Evolutionary conservation across 2,888 invertebrate genomes (phyloP).

Genomic region (Dasypogon diadema): DNA sequence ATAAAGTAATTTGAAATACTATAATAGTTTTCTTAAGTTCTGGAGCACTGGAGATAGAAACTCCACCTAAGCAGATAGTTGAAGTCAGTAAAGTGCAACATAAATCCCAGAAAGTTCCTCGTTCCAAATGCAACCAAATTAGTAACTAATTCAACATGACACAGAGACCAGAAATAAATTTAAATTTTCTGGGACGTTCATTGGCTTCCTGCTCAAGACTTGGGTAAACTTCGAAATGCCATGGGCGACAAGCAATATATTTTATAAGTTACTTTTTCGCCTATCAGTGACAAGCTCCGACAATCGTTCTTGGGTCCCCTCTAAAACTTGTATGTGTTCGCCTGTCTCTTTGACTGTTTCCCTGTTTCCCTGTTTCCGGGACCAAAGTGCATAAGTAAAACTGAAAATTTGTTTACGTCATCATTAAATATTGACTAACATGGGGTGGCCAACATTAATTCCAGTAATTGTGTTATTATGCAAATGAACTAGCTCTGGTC

Average conservation of each 20-base stretch:
- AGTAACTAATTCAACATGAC: conserved; percentile 36
- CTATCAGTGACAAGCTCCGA: conserved; percentile 19
- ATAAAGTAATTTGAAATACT: too few relatives aligned
- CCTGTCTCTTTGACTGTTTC: background rate
- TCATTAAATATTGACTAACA: conserved; percentile 48
- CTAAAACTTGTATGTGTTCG: too few relatives aligned
- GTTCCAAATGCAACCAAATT: conserved; percentile 14
- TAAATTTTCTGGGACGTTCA: background rate
- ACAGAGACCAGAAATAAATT: conserved; percentile 20
- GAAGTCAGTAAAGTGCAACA: background rate
- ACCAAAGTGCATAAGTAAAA: conserved; percentile 1
- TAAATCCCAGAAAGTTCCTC: conserved; percentile 23
- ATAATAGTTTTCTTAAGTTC: too few relatives aligned
- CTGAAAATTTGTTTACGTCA: conserved; percentile 39
- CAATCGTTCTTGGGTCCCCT: background rate
- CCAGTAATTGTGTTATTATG: conserved; percentile 47
- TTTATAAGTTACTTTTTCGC: conserved; percentile 16
- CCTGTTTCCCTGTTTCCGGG: background rate
- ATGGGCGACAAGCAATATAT: background rate
- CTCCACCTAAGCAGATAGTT: background rate
- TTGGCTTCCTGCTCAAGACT: background rate
- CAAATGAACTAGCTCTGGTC: conserved; percentile 29
- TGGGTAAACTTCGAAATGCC: conserved; percentile 1
- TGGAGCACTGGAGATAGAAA: too few relatives aligned
- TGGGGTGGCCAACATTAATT: conserved; percentile 41